Conservation (phyloP, 2,113 vertebrate species). For the Spheniscus mendiculus region DNA sequence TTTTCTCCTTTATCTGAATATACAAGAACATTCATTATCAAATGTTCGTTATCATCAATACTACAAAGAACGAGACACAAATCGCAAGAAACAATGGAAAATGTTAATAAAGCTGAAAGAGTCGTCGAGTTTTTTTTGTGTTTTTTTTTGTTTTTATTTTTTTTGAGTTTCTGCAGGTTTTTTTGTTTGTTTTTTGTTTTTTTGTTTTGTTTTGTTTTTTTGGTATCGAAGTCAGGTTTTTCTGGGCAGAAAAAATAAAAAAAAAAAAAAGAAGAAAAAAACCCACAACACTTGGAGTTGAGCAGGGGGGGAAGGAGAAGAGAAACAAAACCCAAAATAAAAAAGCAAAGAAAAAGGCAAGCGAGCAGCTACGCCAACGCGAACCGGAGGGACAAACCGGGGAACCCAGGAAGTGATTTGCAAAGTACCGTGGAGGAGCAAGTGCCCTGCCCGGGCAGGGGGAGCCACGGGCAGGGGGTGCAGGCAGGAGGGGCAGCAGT, state of each 20-base stretch:
- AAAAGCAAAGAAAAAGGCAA: slow-evolving; percentile 57
- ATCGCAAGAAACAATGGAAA: slow-evolving; percentile 85
- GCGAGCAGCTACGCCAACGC: slow-evolving; percentile 27
- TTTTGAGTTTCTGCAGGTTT: slow-evolving; percentile 77
- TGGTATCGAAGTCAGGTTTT: slow-evolving; percentile 92
- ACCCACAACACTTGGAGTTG: slow-evolving; percentile 5
- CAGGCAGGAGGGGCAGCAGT: background rate
- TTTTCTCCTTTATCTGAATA: slow-evolving; percentile 84
- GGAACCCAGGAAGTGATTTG: background rate
- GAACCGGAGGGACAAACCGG: background rate
- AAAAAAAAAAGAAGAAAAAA: slow-evolving; percentile 36
- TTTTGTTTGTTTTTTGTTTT: slow-evolving; percentile 35
- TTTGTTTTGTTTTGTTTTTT: slow-evolving; percentile 73
- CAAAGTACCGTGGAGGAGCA: background rate
- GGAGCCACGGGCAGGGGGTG: background rate
- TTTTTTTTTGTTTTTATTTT: slow-evolving; percentile 61
- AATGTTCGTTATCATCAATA: slow-evolving; percentile 83
- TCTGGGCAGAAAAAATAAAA: slow-evolving; percentile 77
- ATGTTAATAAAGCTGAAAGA: slow-evolving; percentile 89
- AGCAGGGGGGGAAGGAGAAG: background rate
- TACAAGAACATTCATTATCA: slow-evolving; percentile 86
- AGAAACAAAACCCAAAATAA: background rate
- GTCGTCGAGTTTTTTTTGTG: slow-evolving; percentile 66
- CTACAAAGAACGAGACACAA: slow-evolving; percentile 86
- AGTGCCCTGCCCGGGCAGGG: background rate